Base-by-base conservation (phyloP, 2,797 vertebrate genomes). In the Neopelma chrysocephalum region DNA sequence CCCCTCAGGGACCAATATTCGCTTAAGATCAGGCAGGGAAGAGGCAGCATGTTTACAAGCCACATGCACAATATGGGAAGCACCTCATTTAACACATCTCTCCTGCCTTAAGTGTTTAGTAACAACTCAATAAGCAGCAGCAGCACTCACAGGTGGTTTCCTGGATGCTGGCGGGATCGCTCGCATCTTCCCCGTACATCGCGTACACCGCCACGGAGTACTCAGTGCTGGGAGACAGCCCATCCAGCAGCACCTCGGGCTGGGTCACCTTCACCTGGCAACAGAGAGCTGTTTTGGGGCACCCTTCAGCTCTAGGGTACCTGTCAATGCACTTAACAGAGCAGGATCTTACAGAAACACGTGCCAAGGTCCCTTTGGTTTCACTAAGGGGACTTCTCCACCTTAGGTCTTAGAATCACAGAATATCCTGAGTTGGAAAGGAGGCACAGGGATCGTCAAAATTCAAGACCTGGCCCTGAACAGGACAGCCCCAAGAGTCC, bases 181-280 rank as follows among this genome's bases (percentile, higher is more conserved):
- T 99, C 48, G 98, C 98, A 14, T 99, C 99, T 22, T 99, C 98
- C 8, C 99, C 99, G 1, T 98, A 98, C 85, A 99, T 98, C 0
- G 99, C 99, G 4, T 99, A 99, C 54, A 99, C 98, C 0, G 98
- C 98, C 5, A 99, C 91, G 1, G 98, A 98, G 80, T 99, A 99
- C 89, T 98, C 98, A 0, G 98, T 99, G 58, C 97, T 98, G 2
- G 99, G 98, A 7, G 98, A 97, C 83, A 99, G 97, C 40, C 97
- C 98, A 0, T 92, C 79, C 94, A 99, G 97, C 92, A 99, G 98
- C 80, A 99, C 98, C 87, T 98, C 98, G 0, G 98, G 98, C 94
- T 97, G 96, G 13, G 97, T 97, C 65, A 99, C 98, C 73, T 98
- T 98, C 95, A 99, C 98, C 99, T 99, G 97, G 40, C 89, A 89